phyloP scores from a whole-genome alignment of 2,888 invertebrate genomes.

The Anoncus sp. region DNA sequence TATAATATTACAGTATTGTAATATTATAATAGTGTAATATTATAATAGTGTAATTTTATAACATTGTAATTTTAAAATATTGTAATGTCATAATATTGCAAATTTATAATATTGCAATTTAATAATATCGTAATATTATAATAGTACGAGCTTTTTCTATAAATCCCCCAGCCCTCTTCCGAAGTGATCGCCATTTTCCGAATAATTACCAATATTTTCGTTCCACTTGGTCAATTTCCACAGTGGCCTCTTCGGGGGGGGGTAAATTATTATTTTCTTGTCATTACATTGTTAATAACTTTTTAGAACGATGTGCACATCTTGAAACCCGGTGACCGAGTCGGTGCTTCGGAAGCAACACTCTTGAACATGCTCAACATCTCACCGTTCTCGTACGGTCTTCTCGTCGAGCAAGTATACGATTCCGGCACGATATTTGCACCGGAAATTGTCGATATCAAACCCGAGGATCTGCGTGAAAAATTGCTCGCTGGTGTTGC shows the following conservation, averaged over 20 bases:
- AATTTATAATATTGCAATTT: too few species aligned
- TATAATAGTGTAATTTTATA: too few species aligned
- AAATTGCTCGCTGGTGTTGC: slow-evolving; percentile 97
- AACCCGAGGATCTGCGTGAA: slow-evolving; percentile 96
- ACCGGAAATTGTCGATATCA: slow-evolving; percentile 98
- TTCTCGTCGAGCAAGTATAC: slow-evolving; percentile 98
- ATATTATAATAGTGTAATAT: too few species aligned
- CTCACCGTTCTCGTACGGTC: slow-evolving; percentile 99
- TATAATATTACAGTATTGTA: too few species aligned
- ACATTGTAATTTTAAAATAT: too few species aligned
- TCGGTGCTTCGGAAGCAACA: slow-evolving; percentile 99
- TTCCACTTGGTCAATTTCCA: neutral
- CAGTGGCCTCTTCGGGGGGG: too few species aligned
- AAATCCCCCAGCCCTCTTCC: too few species aligned
- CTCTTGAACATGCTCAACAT: slow-evolving; percentile 99
- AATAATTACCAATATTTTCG: neutral
- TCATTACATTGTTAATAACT: slow-evolving; percentile 24
- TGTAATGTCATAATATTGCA: too few species aligned
- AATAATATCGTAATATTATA: too few species aligned
- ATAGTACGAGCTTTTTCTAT: too few species aligned
- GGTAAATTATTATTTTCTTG: neutral
- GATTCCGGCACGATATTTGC: slow-evolving; percentile 99
- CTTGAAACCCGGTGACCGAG: slow-evolving; percentile 97
- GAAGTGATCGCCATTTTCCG: too few species aligned
- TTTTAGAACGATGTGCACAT: slow-evolving; percentile 93